Base-by-base conservation (phyloP, 2,113 vertebrate genomes). In the Monopterus albus region DNA sequence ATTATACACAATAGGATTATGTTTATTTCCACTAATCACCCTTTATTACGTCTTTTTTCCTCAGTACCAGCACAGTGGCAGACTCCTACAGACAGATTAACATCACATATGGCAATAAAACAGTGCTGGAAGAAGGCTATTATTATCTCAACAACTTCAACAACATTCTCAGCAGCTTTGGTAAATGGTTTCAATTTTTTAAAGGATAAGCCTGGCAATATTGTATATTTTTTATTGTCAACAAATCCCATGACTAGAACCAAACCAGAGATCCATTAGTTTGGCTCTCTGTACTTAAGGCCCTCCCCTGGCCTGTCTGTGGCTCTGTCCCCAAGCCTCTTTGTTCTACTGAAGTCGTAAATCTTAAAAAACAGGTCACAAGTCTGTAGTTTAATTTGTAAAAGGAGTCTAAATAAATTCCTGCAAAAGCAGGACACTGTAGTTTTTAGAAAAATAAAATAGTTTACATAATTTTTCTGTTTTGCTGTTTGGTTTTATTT, bases 81-180 rank as follows among this genome's bases (percentile, higher is more conserved):
- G 95, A 96, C 5, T 91, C 96, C 33, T 99, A 98, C 87, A 95
- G 93, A 67, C 95, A 92, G 89, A 85, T 93, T 70, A 98, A 96
- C 28, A 84, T 84, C 72, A 97, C 96, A 0, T 17, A 91, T 35
- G 97, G 94, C 79, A 98, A 98, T 86, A 93, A 67, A 89, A 98
- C 98, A 0, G 72, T 94, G 11, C 82, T 96, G 79, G 94, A 96
- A 6, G 96, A 97, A 53, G 98, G 98, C 25, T 99, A 98, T 87
- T 99, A 99, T 83, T 98, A 98, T 93, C 96, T 99, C 83, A 99
- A 99, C 83, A 99, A 99, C 84, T 99, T 99, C 0, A 95, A 99
- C 93, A 96, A 99, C 91, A 94, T 99, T 63, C 92, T 99, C 69
- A 97, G 95, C 91, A 99, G 97, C 92, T 99, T 99, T 25, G 97